Evolutionary conservation across 64 coral and sea anemone genomes (phyloP).

Genomic region (Astreopora myriophthalma): DNA sequence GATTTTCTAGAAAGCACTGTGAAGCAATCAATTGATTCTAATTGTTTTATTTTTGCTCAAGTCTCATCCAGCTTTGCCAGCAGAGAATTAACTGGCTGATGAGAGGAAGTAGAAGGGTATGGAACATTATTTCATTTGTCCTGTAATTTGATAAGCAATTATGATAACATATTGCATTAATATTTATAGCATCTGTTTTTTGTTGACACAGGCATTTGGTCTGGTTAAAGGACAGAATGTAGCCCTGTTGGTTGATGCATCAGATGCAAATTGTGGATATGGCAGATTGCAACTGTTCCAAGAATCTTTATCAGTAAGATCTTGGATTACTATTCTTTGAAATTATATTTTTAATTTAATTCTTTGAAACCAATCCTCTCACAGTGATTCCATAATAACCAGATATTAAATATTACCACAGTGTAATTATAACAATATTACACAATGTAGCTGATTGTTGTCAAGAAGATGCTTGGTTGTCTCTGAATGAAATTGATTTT

Average conservation of each 20-base stretch:
- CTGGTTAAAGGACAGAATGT: conserved; percentile 90
- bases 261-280: conserved; percentile 97
- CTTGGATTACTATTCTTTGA: neutral
- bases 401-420: no score
- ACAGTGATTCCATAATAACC: no score
- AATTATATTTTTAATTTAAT: neutral
- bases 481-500: no score
- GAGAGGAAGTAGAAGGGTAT: conserved; percentile 85
- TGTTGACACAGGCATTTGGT: conserved; percentile 82
- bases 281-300: conserved; percentile 88
- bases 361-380: no score
- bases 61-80: conserved; percentile 87
- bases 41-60: neutral
- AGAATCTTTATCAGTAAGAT: conserved; percentile 80
- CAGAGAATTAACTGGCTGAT: conserved; percentile 94
- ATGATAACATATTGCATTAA: neutral
- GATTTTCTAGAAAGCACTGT: neutral
- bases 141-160: no score
- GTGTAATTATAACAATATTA: no score
- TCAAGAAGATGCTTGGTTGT: no score
- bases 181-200: neutral
- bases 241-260: conserved; percentile 92
- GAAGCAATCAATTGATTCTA: neutral
- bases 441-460: no score
- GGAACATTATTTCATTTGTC: no score